A percentile compares a stretch with the other conserved stretches of the same genome.
phyloP scores from a whole-genome alignment of 2,797 vertebrate species.

The Saxicola maurus region DNA sequence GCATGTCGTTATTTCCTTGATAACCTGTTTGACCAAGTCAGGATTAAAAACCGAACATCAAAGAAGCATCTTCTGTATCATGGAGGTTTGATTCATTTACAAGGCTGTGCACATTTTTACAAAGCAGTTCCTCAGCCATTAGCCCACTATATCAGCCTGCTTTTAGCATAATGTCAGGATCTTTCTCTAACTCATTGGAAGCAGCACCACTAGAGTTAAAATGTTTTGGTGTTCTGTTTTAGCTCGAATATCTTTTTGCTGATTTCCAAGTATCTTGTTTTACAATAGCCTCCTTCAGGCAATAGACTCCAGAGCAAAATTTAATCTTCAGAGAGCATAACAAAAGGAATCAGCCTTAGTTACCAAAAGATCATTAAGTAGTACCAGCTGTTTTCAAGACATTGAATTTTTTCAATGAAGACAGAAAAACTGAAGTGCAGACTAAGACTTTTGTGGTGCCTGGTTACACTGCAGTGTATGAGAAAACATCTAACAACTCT shows the following conservation, averaged over 20 bases:
- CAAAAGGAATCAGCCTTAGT: slow-evolving; percentile 38
- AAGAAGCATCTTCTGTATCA: background rate
- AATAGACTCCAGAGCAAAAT: slow-evolving; percentile 20
- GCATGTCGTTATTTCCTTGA: background rate
- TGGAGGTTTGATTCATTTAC: background rate
- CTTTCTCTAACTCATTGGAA: background rate
- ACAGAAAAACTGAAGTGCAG: slow-evolving; percentile 3
- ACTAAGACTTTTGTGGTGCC: background rate
- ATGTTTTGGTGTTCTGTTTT: background rate
- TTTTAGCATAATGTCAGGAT: background rate
- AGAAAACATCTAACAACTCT: background rate
- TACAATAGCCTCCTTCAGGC: slow-evolving; percentile 51
- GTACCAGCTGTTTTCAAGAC: slow-evolving; percentile 41
- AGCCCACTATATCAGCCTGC: background rate
- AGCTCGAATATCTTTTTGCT: slow-evolving; percentile 16
- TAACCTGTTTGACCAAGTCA: background rate
- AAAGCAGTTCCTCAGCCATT: background rate
- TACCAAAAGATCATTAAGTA: slow-evolving; percentile 51
- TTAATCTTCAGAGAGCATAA: slow-evolving; percentile 36
- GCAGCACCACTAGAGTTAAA: slow-evolving; percentile 9
- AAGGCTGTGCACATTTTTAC: background rate
- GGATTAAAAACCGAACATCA: background rate
- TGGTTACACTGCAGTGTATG: background rate
- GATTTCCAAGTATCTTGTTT: slow-evolving; percentile 36
- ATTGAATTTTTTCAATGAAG: background rate